A percentile compares a stretch with the other conserved stretches of the same genome.
phyloP scores from a whole-genome alignment of 2,888 invertebrate species.

The Polylopha cassiicola region DNA sequence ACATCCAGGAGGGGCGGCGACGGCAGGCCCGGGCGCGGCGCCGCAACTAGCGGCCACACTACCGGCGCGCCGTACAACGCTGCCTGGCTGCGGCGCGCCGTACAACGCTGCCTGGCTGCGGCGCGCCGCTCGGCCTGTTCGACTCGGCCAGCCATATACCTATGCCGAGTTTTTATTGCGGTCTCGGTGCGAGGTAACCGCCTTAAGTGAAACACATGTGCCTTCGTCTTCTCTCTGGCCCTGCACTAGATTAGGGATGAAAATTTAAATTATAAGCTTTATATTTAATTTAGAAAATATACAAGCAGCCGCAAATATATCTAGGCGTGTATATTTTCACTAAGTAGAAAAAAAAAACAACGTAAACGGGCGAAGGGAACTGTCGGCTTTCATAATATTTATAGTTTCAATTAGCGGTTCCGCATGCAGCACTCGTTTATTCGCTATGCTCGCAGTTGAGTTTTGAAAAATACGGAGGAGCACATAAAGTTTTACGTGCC shows the following conservation, averaged over 20 bases:
- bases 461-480: conserved; percentile 41
- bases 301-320: conserved; percentile 24
- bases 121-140: too few species aligned
- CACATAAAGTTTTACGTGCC: conserved; percentile 10
- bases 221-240: conserved; percentile 31
- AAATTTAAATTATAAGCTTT: conserved; percentile 17
- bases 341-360: conserved; percentile 39
- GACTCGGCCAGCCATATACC: conserved; percentile 9
- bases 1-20: conserved; percentile 24
- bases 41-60: conserved; percentile 14
- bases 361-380: conserved; percentile 53
- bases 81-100: conserved; percentile 2
- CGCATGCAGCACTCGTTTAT: conserved; percentile 50
- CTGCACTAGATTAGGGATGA: conserved; percentile 14
- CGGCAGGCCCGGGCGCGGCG: conserved; percentile 20
- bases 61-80: conserved; percentile 17
- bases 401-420: conserved; percentile 70
- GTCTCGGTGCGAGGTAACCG: conserved; percentile 4
- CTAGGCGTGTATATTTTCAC: conserved; percentile 30
- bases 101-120: background rate
- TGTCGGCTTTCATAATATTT: conserved; percentile 57
- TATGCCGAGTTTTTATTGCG: background rate
- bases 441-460: conserved; percentile 36
- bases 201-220: conserved; percentile 37
- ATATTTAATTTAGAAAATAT: conserved; percentile 13